phyloP scores from a whole-genome alignment of 1,140 invertebrate genomes.

The Tenebrio molitor region DNA sequence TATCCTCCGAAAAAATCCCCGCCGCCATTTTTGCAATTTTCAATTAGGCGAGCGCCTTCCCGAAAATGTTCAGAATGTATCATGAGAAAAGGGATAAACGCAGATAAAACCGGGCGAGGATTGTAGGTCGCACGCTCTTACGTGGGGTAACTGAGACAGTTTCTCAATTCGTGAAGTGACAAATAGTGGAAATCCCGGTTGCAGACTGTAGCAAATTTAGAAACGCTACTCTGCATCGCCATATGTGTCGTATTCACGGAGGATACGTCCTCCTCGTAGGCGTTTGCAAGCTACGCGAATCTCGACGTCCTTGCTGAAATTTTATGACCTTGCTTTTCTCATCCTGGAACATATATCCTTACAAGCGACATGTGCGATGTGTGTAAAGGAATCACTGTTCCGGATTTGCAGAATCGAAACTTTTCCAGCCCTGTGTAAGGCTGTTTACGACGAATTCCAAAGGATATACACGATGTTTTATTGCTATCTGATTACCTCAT shows the following conservation, averaged over 20 bases:
- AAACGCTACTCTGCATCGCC: conserved; percentile 32
- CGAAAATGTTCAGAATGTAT: not conserved
- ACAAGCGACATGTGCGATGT: conserved; percentile 40
- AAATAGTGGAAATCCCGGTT: conserved; percentile 41
- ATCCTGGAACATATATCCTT: conserved; percentile 44
- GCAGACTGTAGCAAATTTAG: conserved; percentile 38
- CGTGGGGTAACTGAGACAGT: conserved; percentile 10
- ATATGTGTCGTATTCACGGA: conserved; percentile 38
- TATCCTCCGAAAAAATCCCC: not conserved
- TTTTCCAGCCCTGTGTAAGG: conserved; percentile 20
- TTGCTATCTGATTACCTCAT: conserved; percentile 31
- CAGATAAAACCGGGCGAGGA: not conserved
- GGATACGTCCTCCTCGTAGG: conserved; percentile 13
- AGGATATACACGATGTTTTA: conserved; percentile 31
- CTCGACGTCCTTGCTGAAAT: conserved; percentile 38
- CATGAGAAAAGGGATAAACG: not conserved
- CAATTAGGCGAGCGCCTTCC: conserved; percentile 6
- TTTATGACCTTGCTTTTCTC: conserved; percentile 43
- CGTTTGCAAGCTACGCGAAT: conserved; percentile 41
- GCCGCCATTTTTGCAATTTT: conserved; percentile 22
- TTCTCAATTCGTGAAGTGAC: conserved; percentile 32
- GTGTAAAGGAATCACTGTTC: conserved; percentile 44
- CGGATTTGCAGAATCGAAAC: conserved; percentile 40
- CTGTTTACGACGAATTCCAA: conserved; percentile 26
- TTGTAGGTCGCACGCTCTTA: conserved; percentile 5